Percentiles rank a stretch among this genome's conserved stretches.
phyloP scores from a whole-genome alignment of 2,888 invertebrate species.

The Proisotoma minuta region DNA sequence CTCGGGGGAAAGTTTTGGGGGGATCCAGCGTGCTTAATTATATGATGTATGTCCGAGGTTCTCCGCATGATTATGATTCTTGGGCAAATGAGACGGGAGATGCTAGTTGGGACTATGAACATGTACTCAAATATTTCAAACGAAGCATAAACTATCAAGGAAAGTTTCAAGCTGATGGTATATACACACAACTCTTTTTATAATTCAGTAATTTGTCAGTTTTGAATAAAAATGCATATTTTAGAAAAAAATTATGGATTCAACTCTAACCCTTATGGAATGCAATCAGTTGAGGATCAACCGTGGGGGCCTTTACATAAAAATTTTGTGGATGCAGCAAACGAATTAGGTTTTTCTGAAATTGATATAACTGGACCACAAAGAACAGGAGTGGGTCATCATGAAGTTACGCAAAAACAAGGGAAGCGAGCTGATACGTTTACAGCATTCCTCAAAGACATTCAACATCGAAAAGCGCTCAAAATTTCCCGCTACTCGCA shows the following conservation, averaged over 20 bases:
- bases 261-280: conserved; percentile 22
- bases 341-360: conserved; percentile 37
- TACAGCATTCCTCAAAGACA: conserved; percentile 36
- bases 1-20: conserved; percentile 12
- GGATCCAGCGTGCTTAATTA: conserved; percentile 27
- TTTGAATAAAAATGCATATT: not conserved
- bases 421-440: conserved; percentile 37
- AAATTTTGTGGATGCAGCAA: conserved; percentile 29
- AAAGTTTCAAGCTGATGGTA: conserved; percentile 25
- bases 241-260: conserved; percentile 31
- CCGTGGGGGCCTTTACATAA: conserved; percentile 20
- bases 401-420: conserved; percentile 37
- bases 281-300: conserved; percentile 31
- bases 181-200: not conserved
- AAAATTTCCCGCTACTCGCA: conserved; percentile 37
- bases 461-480: conserved; percentile 30
- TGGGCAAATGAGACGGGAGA: conserved; percentile 39
- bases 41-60: conserved; percentile 29
- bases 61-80: conserved; percentile 23
- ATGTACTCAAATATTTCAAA: conserved; percentile 35
- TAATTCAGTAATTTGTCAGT: not conserved
- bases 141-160: conserved; percentile 34
- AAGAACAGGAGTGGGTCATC: conserved; percentile 27
- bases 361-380: conserved; percentile 43
- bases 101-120: conserved; percentile 35